Conservation (phyloP, 2,113 vertebrate species). For the Scalopus aquaticus region DNA sequence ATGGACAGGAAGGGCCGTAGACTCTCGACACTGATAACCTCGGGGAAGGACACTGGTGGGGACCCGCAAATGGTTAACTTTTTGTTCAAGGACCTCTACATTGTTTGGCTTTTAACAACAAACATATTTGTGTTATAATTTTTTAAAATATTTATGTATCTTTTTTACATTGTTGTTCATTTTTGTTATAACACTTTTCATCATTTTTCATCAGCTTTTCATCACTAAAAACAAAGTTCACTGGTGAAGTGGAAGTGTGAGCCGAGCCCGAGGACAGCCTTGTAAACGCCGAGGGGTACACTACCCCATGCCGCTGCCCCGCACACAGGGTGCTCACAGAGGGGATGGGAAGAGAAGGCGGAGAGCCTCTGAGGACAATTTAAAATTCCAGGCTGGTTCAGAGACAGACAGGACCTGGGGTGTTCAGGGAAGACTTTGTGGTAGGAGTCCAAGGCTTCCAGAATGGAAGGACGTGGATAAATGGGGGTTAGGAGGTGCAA, state of each 20-base stretch:
- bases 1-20: no score
- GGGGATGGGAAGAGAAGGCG: not conserved
- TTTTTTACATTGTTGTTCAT: not conserved
- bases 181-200: not conserved
- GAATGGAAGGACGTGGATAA: not conserved
- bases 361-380: not conserved
- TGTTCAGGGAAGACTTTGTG: not conserved
- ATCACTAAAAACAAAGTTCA: not conserved
- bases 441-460: not conserved
- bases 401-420: not conserved
- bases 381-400: not conserved
- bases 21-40: not conserved
- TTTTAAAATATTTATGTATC: no score
- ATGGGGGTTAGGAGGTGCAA: not conserved
- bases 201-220: not conserved
- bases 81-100: not conserved
- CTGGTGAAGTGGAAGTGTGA: not conserved
- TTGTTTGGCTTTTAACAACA: not conserved
- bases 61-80: not conserved
- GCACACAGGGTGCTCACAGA: not conserved
- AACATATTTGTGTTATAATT: not conserved
- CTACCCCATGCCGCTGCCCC: not conserved
- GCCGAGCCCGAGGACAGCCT: not conserved
- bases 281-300: not conserved
- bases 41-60: no score